Evolutionary conservation across 2,888 invertebrate genomes (phyloP).

Genomic region (Plebejus argus): DNA sequence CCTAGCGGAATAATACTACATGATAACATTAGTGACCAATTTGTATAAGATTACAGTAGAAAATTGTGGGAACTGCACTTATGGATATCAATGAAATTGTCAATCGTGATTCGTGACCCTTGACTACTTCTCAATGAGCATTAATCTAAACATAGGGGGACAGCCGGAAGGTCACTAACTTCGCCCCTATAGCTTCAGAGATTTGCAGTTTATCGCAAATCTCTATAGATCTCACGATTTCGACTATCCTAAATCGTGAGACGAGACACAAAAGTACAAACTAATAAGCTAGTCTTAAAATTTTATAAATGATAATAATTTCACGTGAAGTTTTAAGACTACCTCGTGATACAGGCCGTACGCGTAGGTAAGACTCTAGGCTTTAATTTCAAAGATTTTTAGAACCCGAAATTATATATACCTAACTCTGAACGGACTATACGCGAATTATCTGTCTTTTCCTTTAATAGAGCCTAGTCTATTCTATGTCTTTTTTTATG

Average conservation of each 20-base stretch:
- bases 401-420: too few species aligned
- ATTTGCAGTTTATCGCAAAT: neutral
- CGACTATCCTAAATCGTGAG: neutral
- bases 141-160: constrained; percentile 5
- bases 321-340: too few species aligned
- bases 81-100: neutral
- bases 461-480: too few species aligned
- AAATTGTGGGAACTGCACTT: neutral
- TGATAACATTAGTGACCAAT: neutral
- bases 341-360: too few species aligned
- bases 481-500: too few species aligned
- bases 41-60: neutral
- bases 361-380: too few species aligned
- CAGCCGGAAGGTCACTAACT: neutral
- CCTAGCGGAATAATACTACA: neutral
- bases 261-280: neutral
- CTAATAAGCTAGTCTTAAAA: too few species aligned
- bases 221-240: neutral
- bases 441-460: too few species aligned
- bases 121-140: neutral
- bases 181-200: neutral
- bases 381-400: too few species aligned
- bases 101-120: neutral
- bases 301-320: too few species aligned
- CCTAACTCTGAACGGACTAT: too few species aligned